A percentile compares a stretch with the other conserved stretches of the same genome.
These are phyloP conservation scores for Leuciscus idus DNA, from an alignment of 2,113 vertebrate genomes.

Conservation along the genomic window DNA sequence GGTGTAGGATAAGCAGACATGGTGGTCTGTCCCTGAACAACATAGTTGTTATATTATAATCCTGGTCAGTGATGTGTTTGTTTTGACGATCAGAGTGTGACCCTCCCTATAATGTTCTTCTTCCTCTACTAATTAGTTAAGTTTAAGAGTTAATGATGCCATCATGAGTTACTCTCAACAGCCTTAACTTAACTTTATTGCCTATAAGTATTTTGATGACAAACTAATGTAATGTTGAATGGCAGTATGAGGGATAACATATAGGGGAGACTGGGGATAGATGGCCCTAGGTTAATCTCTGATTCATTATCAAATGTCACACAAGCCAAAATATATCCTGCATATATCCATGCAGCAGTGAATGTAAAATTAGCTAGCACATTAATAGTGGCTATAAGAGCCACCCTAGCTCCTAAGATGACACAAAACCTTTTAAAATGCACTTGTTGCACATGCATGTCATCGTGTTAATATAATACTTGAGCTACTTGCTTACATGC, in stretches of 20 bases:
- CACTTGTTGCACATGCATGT: slow-evolving; percentile 5
- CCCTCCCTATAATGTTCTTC: no score
- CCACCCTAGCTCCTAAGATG: not conserved
- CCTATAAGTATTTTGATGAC: no score
- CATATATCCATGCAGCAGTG: not conserved
- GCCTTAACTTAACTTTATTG: not conserved
- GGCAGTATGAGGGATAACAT: not conserved
- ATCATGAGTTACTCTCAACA: not conserved
- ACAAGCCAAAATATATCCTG: not conserved
- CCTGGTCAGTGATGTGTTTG: no score
- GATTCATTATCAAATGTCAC: not conserved
- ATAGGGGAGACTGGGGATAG: not conserved
- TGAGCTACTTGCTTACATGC: slow-evolving; percentile 11
- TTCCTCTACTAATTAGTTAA: no score
- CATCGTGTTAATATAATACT: slow-evolving; percentile 24
- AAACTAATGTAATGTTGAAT: not conserved
- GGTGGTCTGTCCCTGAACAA: no score
- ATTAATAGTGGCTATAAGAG: not conserved
- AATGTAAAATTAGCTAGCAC: not conserved
- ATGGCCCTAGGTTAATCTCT: not conserved
- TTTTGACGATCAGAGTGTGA: no score
- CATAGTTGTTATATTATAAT: no score
- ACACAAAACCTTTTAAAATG: slow-evolving; percentile 4
- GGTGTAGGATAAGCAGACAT: no score
- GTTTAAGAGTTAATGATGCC: no score